Evolutionary conservation across 2,113 vertebrate genomes (phyloP), one percentile per base, ranked within the genome.

Genomic region (Malurus melanocephalus): DNA sequence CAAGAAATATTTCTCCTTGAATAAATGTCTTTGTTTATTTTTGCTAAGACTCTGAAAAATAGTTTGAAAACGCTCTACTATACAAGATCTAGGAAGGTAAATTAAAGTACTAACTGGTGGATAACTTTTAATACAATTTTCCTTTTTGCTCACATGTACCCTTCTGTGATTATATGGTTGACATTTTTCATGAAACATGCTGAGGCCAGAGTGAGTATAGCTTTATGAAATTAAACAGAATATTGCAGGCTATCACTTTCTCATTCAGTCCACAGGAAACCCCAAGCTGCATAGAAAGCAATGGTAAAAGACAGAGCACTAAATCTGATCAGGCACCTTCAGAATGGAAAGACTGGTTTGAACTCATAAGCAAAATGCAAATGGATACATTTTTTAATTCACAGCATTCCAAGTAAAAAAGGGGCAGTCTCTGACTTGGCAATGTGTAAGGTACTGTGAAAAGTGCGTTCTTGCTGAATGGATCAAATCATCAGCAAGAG

Each of bases 401-500:
- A 56, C 19, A 62, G 49, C 13, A 73, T 1, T 82, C 64, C 53
- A 77, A 88, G 42, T 35, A 53, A 72, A 86, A 73, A 72, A 73
- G 71, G 12, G 75, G 64, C n/a, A 60, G 40, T 13, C 22, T 52
- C 57, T 62, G 56, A 69, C 69, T 20, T 68, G 55, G 65, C 38
- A 78, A 74, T 57, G 46, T 52, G 56, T 42, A 61, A 60, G 27
- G 26, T 51, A 72, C 60, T 78, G 77, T 80, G 85, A 83, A 72
- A 92, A 88, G 46, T 7, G 28, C 69, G 88, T 73, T 93, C 85
- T 82, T 66, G 52, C 67, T 91, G 81, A 89, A 94, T 13, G 42
- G 64, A 89, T 92, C 65, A 77, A 94, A 92, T 92, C 30, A 92
- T 77, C 78, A 87, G 78, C 80, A 90, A 87, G 72, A 78, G 67